Evolutionary conservation across 2,113 vertebrate genomes (phyloP).

Genomic region (Mormyrus lacerda): DNA sequence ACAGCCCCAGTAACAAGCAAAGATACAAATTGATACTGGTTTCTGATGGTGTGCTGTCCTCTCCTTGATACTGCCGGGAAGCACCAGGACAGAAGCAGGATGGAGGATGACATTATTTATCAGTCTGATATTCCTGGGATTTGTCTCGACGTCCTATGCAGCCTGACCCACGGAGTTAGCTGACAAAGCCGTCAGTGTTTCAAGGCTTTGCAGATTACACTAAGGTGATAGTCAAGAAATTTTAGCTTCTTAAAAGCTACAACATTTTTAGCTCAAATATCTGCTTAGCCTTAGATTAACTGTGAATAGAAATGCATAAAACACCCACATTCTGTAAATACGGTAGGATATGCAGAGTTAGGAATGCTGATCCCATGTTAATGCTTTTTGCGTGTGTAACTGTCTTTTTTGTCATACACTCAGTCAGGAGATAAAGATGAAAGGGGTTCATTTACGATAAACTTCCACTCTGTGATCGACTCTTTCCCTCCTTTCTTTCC

Average conservation of each 20-base stretch:
- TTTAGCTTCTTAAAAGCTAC: background rate
- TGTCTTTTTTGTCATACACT: conserved; percentile 34
- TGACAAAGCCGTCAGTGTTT: background rate
- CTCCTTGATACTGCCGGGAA: background rate
- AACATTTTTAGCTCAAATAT: conserved; percentile 2
- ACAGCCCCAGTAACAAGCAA: background rate
- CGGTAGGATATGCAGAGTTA: background rate
- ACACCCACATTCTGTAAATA: background rate
- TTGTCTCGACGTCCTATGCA: background rate
- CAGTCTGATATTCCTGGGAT: background rate
- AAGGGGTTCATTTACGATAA: conserved; percentile 38
- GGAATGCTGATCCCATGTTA: conserved; percentile 26
- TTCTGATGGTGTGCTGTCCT: background rate
- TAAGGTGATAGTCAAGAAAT: background rate
- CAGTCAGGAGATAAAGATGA: conserved; percentile 45
- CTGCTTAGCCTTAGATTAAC: background rate
- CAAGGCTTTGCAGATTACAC: background rate
- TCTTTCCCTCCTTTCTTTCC: conserved; percentile 39
- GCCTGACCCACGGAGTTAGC: background rate
- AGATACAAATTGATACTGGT: background rate
- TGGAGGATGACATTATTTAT: background rate
- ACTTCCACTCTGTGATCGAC: conserved; percentile 32
- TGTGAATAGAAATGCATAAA: background rate
- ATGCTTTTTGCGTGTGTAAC: conserved; percentile 28
- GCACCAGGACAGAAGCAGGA: background rate